Conservation (phyloP, 2,113 vertebrate species). For the Amia ocellicauda region DNA sequence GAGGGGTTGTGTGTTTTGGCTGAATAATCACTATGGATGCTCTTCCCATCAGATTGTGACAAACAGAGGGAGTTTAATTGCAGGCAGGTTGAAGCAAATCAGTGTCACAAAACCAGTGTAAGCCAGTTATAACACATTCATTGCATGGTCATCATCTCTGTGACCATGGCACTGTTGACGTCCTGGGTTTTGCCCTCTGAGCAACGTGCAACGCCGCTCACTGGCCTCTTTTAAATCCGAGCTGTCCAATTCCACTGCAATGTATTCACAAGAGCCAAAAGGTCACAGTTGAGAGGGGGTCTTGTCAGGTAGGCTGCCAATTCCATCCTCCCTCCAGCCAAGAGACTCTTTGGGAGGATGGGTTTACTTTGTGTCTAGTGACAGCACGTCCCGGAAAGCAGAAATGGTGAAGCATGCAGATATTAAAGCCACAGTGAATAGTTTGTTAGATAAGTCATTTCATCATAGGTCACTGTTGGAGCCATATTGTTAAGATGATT, state of each 20-base stretch:
- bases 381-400: constrained; percentile 50
- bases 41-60: no score
- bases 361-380: constrained; percentile 22
- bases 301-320: constrained; percentile 22
- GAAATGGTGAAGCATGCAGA: constrained; percentile 44
- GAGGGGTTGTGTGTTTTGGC: no score
- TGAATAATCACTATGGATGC: no score
- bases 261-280: constrained; percentile 13
- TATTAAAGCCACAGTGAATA: constrained; percentile 52
- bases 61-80: no score
- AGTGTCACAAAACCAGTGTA: no score
- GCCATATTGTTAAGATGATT: constrained; percentile 69
- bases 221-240: constrained; percentile 15
- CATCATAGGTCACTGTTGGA: constrained; percentile 62
- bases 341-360: constrained; percentile 6
- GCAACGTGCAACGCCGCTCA: background rate
- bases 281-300: constrained; percentile 12
- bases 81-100: no score
- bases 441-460: constrained; percentile 60
- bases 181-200: constrained; percentile 11
- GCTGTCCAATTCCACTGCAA: constrained; percentile 12
- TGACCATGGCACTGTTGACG: background rate
- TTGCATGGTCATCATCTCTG: no score
- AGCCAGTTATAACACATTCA: no score
- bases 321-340: constrained; percentile 3